Percentiles rank a stretch among this genome's conserved stretches.
Conservation (phyloP, 2,113 vertebrate species). For the Forbesichthys papilliferus region DNA sequence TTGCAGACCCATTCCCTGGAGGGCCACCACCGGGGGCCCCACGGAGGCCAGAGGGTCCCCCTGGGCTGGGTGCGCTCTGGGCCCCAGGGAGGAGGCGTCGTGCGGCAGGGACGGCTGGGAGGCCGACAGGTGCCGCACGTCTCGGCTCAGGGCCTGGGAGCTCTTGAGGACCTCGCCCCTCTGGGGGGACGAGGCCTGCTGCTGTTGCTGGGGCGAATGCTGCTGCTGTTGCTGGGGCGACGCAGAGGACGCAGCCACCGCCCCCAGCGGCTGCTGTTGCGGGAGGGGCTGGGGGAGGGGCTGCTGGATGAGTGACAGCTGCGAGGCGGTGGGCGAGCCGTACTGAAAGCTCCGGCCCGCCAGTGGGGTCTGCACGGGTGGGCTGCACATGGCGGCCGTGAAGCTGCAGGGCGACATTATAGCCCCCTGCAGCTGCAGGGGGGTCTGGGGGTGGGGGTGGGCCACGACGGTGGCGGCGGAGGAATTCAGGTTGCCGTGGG, state of each 20-base stretch:
- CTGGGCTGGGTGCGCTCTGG: slow-evolving; percentile 85
- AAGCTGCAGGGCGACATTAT: slow-evolving; percentile 92
- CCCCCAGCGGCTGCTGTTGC: slow-evolving; percentile 58
- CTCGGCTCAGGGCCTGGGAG: slow-evolving; percentile 88
- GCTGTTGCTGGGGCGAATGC: slow-evolving; percentile 66
- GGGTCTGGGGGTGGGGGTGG: slow-evolving; percentile 73
- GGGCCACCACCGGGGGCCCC: slow-evolving; percentile 75
- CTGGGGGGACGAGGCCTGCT: slow-evolving; percentile 79
- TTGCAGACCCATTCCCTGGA: slow-evolving; percentile 77
- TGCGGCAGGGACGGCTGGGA: slow-evolving; percentile 98
- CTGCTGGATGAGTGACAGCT: slow-evolving; percentile 89
- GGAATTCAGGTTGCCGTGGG: slow-evolving; percentile 84
- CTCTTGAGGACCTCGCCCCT: slow-evolving; percentile 89
- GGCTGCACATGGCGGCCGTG: slow-evolving; percentile 86
- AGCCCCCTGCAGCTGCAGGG: slow-evolving; percentile 79
- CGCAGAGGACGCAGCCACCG: slow-evolving; percentile 62
- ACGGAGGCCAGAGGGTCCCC: slow-evolving; percentile 91
- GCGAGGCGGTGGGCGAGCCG: slow-evolving; percentile 87
- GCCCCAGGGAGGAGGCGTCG: slow-evolving; percentile 84
- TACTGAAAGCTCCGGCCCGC: slow-evolving; percentile 93
- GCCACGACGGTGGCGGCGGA: slow-evolving; percentile 69
- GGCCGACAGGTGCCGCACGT: slow-evolving; percentile 93
- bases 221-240: slow-evolving; percentile 51
- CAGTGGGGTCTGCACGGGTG: slow-evolving; percentile 89
- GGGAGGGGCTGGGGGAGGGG: slow-evolving; percentile 30